These are phyloP conservation scores for Macrophya annulata DNA, from an alignment of 2,888 invertebrate genomes.

Conservation along the genomic window DNA sequence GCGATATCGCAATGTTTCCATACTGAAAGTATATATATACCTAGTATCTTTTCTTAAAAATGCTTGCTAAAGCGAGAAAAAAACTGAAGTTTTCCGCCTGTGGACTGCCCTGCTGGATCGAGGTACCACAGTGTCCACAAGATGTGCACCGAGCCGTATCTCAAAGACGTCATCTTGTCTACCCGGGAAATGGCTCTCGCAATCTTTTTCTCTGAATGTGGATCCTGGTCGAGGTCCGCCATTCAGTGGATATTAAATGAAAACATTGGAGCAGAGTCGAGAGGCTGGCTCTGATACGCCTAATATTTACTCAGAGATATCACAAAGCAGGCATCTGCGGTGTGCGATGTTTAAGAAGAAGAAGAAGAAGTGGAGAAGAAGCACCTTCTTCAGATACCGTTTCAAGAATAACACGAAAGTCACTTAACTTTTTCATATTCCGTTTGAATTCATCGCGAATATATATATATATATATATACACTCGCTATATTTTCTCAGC, in stretches of 20 bases:
- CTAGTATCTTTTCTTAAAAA: background rate
- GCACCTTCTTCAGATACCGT: conserved; percentile 31
- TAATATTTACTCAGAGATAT: conserved; percentile 77
- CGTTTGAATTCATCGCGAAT: conserved; percentile 17
- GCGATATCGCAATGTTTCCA: background rate
- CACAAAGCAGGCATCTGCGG: conserved; percentile 76
- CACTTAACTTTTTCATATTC: conserved; percentile 42
- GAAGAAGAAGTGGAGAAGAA: conserved; percentile 7
- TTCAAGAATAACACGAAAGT: conserved; percentile 42
- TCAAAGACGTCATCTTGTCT: conserved; percentile 76
- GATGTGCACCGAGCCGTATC: conserved; percentile 66
- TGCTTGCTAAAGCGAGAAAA: background rate
- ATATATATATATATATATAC: background rate
- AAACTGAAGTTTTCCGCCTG: conserved; percentile 9
- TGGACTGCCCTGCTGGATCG: conserved; percentile 3
- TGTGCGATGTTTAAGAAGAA: conserved; percentile 49
- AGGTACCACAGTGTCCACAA: conserved; percentile 51
- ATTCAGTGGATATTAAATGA: conserved; percentile 78
- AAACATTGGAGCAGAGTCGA: conserved; percentile 72
- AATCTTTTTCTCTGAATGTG: conserved; percentile 75
- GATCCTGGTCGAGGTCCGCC: conserved; percentile 61
- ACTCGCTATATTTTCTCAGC: background rate
- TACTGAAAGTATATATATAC: conserved; percentile 23
- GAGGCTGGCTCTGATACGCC: conserved; percentile 65
- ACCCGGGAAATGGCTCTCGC: conserved; percentile 78